Evolutionary conservation across 2,113 vertebrate species (phyloP).

Genomic region (Manacus vitellinus): DNA sequence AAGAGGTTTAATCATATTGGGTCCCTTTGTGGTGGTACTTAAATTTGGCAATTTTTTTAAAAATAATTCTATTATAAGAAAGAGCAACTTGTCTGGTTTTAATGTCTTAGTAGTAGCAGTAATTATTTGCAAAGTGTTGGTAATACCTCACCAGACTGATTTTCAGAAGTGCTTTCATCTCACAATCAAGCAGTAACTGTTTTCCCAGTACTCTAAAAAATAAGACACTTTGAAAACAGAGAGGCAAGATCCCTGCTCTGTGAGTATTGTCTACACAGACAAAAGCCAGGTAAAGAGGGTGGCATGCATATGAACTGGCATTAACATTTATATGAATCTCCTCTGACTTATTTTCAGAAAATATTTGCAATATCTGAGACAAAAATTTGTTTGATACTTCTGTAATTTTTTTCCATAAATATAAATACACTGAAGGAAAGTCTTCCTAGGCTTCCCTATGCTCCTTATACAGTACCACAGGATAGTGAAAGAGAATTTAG

Average conservation of each 20-base stretch:
- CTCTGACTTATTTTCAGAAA: neutral
- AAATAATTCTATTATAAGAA: neutral
- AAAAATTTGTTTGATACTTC: neutral
- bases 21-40: neutral
- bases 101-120: neutral
- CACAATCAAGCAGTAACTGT: neutral
- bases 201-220: neutral
- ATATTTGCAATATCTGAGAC: neutral
- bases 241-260: neutral
- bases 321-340: neutral
- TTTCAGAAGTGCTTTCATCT: neutral
- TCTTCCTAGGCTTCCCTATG: neutral
- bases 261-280: neutral
- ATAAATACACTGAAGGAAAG: neutral
- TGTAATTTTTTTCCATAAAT: neutral
- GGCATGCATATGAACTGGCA: neutral
- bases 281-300: neutral
- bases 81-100: neutral
- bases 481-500: neutral
- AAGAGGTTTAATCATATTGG: neutral
- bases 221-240: neutral
- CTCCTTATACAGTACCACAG: neutral
- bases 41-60: neutral
- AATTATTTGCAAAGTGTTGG: neutral
- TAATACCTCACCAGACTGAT: neutral